These are phyloP conservation scores for Eriosoma lanigerum DNA, from an alignment of 1,140 invertebrate genomes.

Conservation along the genomic window DNA sequence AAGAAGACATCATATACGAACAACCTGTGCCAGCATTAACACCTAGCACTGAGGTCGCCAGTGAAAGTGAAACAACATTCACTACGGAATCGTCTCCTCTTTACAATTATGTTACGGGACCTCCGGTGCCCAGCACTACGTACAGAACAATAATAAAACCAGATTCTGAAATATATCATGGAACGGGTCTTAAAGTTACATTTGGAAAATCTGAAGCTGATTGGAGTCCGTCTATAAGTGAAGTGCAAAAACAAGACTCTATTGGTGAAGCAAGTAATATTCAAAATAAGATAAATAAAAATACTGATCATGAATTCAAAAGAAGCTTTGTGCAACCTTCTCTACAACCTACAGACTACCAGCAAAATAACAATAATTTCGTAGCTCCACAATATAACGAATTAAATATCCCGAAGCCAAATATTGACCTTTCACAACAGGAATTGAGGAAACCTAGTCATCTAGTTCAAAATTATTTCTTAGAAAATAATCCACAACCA, in stretches of 20 bases:
- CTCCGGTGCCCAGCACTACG: conserved; percentile 70
- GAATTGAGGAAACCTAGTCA: conserved; percentile 55
- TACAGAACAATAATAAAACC: conserved; percentile 79
- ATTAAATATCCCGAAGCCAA: conserved; percentile 49
- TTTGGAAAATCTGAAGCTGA: conserved; percentile 54
- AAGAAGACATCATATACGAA: conserved; percentile 72
- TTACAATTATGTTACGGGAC: conserved; percentile 22
- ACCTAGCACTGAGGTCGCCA: conserved; percentile 59
- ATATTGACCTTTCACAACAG: conserved; percentile 45
- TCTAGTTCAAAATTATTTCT: conserved; percentile 56
- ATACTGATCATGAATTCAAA: not conserved
- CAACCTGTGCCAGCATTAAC: conserved; percentile 73
- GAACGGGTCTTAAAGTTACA: conserved; percentile 54
- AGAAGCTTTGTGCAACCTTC: conserved; percentile 25
- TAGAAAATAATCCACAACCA: conserved; percentile 57
- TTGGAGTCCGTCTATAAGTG: conserved; percentile 1
- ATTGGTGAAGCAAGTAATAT: conserved; percentile 41
- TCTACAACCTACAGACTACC: conserved; percentile 1
- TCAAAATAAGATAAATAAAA: conserved; percentile 14
- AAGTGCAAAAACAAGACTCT: conserved; percentile 54
- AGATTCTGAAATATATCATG: conserved; percentile 77
- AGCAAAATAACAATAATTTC: not conserved
- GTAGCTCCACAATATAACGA: conserved; percentile 39
- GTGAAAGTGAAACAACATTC: conserved; percentile 33
- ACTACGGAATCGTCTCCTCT: conserved; percentile 21